Base-by-base conservation (phyloP, 2,797 vertebrate species). In the Urosaurus nigricauda region DNA sequence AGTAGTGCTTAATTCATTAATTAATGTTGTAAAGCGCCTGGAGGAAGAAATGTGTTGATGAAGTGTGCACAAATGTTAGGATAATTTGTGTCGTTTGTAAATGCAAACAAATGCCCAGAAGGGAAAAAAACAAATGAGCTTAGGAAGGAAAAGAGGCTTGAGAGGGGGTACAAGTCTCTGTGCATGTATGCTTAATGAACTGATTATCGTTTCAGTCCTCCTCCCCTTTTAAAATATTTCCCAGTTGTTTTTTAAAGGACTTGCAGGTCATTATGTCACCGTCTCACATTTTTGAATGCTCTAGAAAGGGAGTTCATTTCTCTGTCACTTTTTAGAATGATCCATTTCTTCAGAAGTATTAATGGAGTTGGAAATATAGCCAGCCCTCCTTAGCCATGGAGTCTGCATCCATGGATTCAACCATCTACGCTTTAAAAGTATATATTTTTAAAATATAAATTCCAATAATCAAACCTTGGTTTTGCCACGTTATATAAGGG, bases 41-140 rank as follows among this genome's bases (percentile, higher is more conserved):
- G 71, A 89, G 88, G 84, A 89, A 51, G 71, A 68, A 74, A n/a
- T 14, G 2, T 43, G 71, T 51, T 90, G 89, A 87, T 87, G 88
- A 89, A 89, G 84, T 86, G 35, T 86, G 37, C 71, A 65, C 88
- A 86, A 89, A 89, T 68, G 88, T 77, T 86, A 82, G 47, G 79
- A 77, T 86, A 86, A 89, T 89, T 89, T 89, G 84, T 86, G 88
- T 40, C 51, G 35, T 89, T 86, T 12, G 78, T 82, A 86, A 89
- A 89, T 77, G 84, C 84, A 89, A 89, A 89, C 88, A 89, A 86
- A 86, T 58, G 88, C 79, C 88, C 35, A 19, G 88, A 83, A 86
- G 84, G 84, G 4, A 12, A 5, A 5, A 82, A 43, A 74, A n/a
- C 43, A 75, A 89, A 89, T 83, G 58, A 89, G 88, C 75, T 89